These are phyloP conservation scores for Octodon degus DNA, from an alignment of 2,113 vertebrate genomes.

Conservation along the genomic window DNA sequence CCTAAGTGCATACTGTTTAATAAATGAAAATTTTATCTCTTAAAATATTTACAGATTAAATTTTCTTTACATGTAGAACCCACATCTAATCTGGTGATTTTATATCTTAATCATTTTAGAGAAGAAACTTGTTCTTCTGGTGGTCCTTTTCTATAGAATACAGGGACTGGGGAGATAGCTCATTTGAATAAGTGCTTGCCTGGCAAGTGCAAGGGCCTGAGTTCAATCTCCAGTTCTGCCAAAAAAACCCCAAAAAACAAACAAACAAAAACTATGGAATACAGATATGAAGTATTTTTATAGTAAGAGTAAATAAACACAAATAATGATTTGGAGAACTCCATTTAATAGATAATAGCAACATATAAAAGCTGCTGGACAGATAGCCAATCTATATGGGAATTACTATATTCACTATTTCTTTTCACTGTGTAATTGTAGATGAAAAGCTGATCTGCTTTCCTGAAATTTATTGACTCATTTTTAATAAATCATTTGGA, in stretches of 20 bases:
- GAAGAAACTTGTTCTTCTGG: not conserved
- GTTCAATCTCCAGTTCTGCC: no score
- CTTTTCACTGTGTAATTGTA: not conserved
- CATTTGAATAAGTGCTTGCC: no score
- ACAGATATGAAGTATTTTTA: not conserved
- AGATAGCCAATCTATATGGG: not conserved
- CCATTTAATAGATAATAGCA: not conserved
- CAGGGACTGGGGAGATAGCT: not conserved
- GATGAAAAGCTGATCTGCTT: not conserved
- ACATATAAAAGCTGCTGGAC: not conserved
- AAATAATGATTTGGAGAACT: not conserved
- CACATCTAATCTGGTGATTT: not conserved
- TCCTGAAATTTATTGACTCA: constrained; percentile 27
- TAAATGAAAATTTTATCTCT: not conserved
- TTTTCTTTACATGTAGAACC: constrained; percentile 5
- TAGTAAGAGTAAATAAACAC: not conserved
- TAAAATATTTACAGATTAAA: constrained; percentile 25
- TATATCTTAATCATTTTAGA: constrained; percentile 14
- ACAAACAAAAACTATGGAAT: no score
- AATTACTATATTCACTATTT: constrained; percentile 34
- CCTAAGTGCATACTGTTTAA: not conserved
- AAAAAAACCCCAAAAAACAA: no score
- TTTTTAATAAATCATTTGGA: constrained; percentile 55
- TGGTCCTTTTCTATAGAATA: not conserved
- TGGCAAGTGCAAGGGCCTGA: no score